Evolutionary conservation across 2,888 invertebrate species (phyloP), one percentile per base, ranked within the genome.

Genomic region (Hofmannophila pseudospretella): DNA sequence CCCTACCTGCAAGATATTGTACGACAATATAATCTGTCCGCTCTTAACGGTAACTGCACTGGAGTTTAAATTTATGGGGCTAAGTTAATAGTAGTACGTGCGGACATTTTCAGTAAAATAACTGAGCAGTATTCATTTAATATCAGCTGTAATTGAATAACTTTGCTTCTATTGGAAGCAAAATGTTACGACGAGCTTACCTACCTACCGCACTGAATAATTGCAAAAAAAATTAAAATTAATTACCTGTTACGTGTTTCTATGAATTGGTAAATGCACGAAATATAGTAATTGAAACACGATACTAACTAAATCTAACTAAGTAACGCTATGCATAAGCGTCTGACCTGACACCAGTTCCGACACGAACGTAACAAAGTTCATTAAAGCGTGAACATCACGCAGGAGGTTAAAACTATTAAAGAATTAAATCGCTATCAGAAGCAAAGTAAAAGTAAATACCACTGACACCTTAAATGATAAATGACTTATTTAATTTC

Each of bases 401-500:
- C 4, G 4, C 22, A 1, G 25, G 4, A 27, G 30, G 36, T 36
- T 36, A 36, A 36, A 29, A 29, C 36, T 30, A 35, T 35, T 36
- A 36, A 36, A 30, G 22, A 30, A 35, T 38, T 38, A 38, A 23
- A 38, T 38, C 23, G 28, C 34, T 34, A 34, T 38, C 23, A 34
- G 35, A 25, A 32, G 19, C 35, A 31, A 42, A 39, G 36, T 39
- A 42, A 42, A 42, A 42, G 42, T 32, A 31, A 32, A 31, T 5
- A 34, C 20, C 3, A 16, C 43, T 38, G 39, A 34, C 38, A 38
- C 38, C 41, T 34, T 42, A 37, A n/a, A 45, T 62, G 62, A 65
- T 60, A 48, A 62, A 70, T 67, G 60, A 57, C 60, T 63, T 61
- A 60, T 60, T 66, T 60, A 59, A 65, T 61, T 64, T 51, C 40